These are phyloP conservation scores for Lerista edwardsae DNA, from an alignment of 2,797 vertebrate genomes.

Conservation along the genomic window DNA sequence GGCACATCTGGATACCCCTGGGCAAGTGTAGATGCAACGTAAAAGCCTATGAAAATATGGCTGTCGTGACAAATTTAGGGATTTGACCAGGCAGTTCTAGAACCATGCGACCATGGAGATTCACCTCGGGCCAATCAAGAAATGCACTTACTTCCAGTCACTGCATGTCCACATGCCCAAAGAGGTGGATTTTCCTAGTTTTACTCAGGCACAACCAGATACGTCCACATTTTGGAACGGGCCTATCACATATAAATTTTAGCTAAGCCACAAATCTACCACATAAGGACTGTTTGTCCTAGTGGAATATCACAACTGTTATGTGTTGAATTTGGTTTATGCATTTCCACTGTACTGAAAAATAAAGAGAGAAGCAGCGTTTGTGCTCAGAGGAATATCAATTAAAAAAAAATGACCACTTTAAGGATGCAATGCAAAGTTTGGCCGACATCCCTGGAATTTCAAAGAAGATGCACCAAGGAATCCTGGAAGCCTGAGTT, in stretches of 20 bases:
- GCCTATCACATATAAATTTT: background rate
- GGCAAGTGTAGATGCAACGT: background rate
- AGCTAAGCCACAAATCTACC: background rate
- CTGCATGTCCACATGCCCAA: background rate
- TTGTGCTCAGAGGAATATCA: background rate
- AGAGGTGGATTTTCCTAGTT: background rate
- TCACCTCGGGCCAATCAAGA: conserved; percentile 8
- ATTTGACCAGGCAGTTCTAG: background rate
- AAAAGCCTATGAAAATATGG: background rate
- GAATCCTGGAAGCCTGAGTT: no score
- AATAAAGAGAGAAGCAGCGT: background rate
- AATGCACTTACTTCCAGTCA: background rate
- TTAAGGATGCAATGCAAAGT: no score
- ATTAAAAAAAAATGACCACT: background rate
- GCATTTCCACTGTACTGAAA: background rate
- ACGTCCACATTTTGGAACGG: background rate
- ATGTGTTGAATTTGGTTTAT: background rate
- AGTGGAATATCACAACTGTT: background rate
- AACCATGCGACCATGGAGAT: background rate
- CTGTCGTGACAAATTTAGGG: background rate
- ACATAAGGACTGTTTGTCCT: background rate
- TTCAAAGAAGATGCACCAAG: no score
- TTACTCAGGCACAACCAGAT: background rate
- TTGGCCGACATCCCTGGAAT: no score
- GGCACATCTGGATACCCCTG: background rate